These are phyloP conservation scores for Ormyrus rosae DNA, from an alignment of 2,888 invertebrate genomes.

Conservation along the genomic window DNA sequence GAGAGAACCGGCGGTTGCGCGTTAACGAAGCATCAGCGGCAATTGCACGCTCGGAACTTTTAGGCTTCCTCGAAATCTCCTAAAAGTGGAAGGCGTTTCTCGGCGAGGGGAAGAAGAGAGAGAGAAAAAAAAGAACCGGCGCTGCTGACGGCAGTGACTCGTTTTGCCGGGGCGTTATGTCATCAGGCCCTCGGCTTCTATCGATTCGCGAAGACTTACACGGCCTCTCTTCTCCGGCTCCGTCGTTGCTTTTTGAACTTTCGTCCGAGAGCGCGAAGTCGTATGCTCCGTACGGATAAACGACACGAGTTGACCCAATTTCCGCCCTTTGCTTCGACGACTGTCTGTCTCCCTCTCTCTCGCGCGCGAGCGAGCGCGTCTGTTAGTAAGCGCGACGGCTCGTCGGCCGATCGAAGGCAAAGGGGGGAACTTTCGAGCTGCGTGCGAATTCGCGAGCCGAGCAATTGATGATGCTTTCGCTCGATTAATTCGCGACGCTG, in stretches of 20 bases:
- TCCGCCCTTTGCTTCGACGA: neutral
- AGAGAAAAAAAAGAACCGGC: constrained; percentile 1
- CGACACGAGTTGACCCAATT: constrained; percentile 52
- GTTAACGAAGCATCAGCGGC: constrained; percentile 5
- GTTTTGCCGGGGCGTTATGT: constrained; percentile 30
- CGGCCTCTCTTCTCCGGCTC: constrained; percentile 28
- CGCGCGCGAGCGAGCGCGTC: neutral
- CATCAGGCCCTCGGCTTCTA: constrained; percentile 69
- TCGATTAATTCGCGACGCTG: constrained; percentile 32
- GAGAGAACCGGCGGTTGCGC: neutral
- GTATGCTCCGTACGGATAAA: constrained; percentile 45
- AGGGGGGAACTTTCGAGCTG: constrained; percentile 21
- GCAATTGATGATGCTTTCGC: constrained; percentile 13
- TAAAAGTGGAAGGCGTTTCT: constrained; percentile 61
- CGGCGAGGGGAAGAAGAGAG: neutral
- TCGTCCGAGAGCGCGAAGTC: constrained; percentile 55
- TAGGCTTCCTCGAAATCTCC: constrained; percentile 53
- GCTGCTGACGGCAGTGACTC: constrained; percentile 3
- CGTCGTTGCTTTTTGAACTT: constrained; percentile 61
- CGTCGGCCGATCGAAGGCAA: neutral
- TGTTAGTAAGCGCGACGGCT: neutral
- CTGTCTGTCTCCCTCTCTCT: neutral
- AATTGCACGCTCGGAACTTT: constrained; percentile 35
- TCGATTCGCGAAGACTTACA: constrained; percentile 73
- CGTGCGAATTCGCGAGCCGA: constrained; percentile 24